A percentile compares a stretch with the other conserved stretches of the same genome.
phyloP scores from a whole-genome alignment of 1,140 invertebrate genomes.

The Plutomurus gul region DNA sequence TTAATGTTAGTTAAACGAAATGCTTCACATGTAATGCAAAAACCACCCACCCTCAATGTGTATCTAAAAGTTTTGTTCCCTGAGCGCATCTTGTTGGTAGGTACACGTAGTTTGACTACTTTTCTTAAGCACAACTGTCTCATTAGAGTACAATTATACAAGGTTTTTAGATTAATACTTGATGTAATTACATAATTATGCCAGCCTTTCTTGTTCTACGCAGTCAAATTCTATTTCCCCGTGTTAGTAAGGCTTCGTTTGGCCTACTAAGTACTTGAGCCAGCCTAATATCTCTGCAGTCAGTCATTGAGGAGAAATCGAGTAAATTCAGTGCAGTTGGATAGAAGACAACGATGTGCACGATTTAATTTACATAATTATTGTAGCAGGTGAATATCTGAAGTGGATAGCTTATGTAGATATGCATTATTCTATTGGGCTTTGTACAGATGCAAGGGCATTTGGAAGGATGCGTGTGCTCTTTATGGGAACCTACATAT shows the following conservation, averaged over 20 bases:
- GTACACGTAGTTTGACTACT: neutral
- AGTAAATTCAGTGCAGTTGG: conserved; percentile 10
- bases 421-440: too few species aligned
- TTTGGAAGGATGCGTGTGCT: too few species aligned
- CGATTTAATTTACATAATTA: conserved; percentile 28
- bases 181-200: neutral
- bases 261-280: too few species aligned
- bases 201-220: neutral
- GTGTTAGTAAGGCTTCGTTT: too few species aligned
- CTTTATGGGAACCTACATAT: too few species aligned
- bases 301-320: neutral
- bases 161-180: conserved; percentile 2
- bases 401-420: too few species aligned
- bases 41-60: neutral
- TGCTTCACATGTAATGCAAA: too few species aligned
- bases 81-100: neutral
- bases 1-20: too few species aligned
- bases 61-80: neutral
- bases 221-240: neutral
- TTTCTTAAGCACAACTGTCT: neutral
- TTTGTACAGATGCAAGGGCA: too few species aligned
- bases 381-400: conserved; percentile 23
- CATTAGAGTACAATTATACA: conserved; percentile 19
- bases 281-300: neutral
- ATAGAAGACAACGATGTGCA: conserved; percentile 4